Base-by-base conservation (phyloP, 1,140 invertebrate genomes). In the Acromyrmex echinatior region DNA sequence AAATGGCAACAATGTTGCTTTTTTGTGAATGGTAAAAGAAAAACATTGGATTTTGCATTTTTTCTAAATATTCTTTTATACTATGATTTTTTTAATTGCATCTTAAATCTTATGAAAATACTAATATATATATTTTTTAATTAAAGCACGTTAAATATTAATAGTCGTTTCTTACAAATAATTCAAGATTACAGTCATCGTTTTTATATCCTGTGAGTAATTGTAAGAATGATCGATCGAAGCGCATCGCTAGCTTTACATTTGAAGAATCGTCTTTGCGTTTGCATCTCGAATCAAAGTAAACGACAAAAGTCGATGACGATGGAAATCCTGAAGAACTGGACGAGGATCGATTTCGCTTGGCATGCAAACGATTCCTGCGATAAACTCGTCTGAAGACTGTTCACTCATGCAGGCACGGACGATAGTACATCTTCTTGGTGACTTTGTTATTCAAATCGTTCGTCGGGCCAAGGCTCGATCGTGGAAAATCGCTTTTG, bases 381-480 rank as follows among this genome's bases (percentile, higher is more conserved):
- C 87, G 88, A 88, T 90, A 90, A 85, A 92, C 78, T 88, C 9
- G 70, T n/a, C 12, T 45, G 39, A 45, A 45, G 9, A 12, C 39
- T 62, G 53, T 9, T 31, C 63, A 58, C 39, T 86, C 79, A 88
- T 81, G 84, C 85, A 49, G 80, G 10, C 62, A 70, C 82, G 39
- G 74, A 70, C 88, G 90, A 91, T 89, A 92, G 88, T 92, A 88
- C 79, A 53, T 88, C 90, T 91, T 91, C 88, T 85, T 76, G 68
- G 76, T 68, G 89, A 94, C 93, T 94, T 94, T 94, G 93, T 94
- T 92, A 94, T 94, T 94, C 91, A 94, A 94, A 94, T 94, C 35
- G 45, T 1, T 28, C 3, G 39, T 2, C 10, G 87, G 49, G n/a
- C 65, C 82, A 74, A 7, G 58, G 60, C 31, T 35, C 53, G 86